Base-by-base conservation (phyloP, 2,797 vertebrate species). In the Tinamus major region DNA sequence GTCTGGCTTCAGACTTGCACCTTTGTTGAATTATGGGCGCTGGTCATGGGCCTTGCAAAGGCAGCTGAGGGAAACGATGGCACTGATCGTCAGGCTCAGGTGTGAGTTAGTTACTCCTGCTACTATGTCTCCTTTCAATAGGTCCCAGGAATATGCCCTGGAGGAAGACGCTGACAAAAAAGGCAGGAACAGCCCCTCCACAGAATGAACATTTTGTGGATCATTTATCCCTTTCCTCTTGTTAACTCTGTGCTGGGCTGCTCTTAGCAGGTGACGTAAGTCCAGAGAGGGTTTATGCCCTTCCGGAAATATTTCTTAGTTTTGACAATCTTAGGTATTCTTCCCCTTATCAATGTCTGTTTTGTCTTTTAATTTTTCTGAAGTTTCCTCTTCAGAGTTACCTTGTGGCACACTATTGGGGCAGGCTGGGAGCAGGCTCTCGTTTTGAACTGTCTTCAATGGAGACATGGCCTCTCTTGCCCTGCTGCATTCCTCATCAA, bases 381-480 rank as follows among this genome's bases (percentile, higher is more conserved):
- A n/a, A 31, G n/a, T 89, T 93, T 83, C 35, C n/a, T 75, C 62
- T 68, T 81, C 1, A 1, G 62, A 44, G 27, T 83, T 41, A 48
- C 26, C 11, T 2, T 0, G 2, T 51, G 29, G 61, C 56, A 87
- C 21, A 13, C 19, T 41, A 77, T n/a, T 10, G 48, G 21, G 6
- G 7, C 44, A 83, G 37, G 26, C 33, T 65, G 49, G 44, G 24
- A 67, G 15, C 21, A 71, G 8, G 5, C 1, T 0, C 46, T 85
- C 31, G 13, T 39, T 4, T 0, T 9, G 37, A 10, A 20, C n/a
- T 24, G 44, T 79, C 29, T 65, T 61, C 41, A 1, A 3, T 27
- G 35, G 41, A 49, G 21, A 0, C 17, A 3, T 62, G 26, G 6
- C 4, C 21, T 42, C 49, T 48, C 48, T 75, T 2, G 4, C 17